Base-by-base conservation (phyloP, 2,113 vertebrate genomes). In the Equus przewalskii region DNA sequence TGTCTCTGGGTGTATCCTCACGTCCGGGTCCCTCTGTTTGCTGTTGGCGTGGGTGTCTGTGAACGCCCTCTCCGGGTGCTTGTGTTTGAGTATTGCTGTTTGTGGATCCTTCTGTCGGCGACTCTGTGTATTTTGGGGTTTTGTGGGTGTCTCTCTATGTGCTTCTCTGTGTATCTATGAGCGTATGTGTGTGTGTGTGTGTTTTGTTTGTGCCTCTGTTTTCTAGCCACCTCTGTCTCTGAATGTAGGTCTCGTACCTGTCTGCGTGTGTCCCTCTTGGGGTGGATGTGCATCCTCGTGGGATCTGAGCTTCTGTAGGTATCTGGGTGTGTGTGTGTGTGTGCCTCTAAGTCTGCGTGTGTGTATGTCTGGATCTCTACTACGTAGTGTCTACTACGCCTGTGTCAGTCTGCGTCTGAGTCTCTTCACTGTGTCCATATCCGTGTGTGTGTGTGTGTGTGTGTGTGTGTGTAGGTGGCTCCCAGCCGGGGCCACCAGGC, bases 1-100 rank as follows among this genome's bases (percentile, higher is more conserved):
- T 73, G 44, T 67, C 58, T 93, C 64, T 36, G 95, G 95, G 75
- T 92, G 96, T 92, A 86, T 83, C 73, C 91, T 46, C 12, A 86
- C 4, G 30, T 51, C 79, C 73, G 82, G 62, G 95, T 62, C 73
- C 87, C 54, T 73, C 65, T 30, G 73, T 86, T 89, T 79, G 76
- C 86, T 60, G 41, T 36, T 13, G 65, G 76, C 46, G 83, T 89
- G 95, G 86, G 92, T 56, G 78, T 89, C 93, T 86, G 86, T 22
- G 62, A 81, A 89, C 49, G 49, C 72, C 88, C 82, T 88, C 91
- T 73, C 49, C 7, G 41, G 89, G 64, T 67, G 65, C 78, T 58
- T 19, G 46, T 28, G 72, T 64, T 67, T 69, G 96, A 93, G 49
- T 44, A 21, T 6, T 26, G 28, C 90, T 84, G 95, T 83, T 94